Conservation (phyloP, 2,113 vertebrate species). For the Heterocephalus glaber region DNA sequence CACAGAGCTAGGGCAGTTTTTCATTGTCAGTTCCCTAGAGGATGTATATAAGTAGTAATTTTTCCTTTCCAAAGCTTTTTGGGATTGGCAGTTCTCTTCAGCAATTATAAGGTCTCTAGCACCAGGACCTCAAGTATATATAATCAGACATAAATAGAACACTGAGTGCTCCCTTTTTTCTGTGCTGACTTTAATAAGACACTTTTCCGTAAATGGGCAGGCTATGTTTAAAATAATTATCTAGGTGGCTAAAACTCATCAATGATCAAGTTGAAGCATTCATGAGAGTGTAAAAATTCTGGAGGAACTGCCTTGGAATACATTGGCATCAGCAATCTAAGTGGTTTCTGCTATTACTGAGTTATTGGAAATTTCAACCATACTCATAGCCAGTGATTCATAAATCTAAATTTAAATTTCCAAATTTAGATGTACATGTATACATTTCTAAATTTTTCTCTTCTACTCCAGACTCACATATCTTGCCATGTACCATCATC, state of each 20-base stretch:
- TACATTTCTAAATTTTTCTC: slow-evolving; percentile 7
- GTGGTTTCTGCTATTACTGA: neutral
- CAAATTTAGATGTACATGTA: neutral
- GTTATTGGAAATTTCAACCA: neutral
- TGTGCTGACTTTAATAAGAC: slow-evolving; percentile 7
- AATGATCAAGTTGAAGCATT: neutral
- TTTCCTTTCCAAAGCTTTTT: slow-evolving; percentile 44
- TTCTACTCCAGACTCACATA: neutral
- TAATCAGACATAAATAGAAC: slow-evolving; percentile 8
- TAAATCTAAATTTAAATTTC: neutral
- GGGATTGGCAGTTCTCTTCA: neutral
- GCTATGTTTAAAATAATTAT: neutral
- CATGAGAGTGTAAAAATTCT: neutral
- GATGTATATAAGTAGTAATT: neutral
- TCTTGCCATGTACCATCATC: neutral
- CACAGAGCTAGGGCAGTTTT: neutral
- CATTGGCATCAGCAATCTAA: neutral
- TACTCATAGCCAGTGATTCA: neutral
- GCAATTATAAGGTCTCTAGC: neutral
- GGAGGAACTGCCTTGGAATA: neutral
- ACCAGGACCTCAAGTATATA: neutral
- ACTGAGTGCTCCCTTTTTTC: neutral
- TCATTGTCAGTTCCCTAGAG: neutral
- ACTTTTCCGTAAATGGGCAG: neutral
- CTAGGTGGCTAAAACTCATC: neutral